A percentile compares a stretch with the other conserved stretches of the same genome.
Evolutionary conservation across 2,113 vertebrate genomes (phyloP).

Genomic region (Heliornis fulica): DNA sequence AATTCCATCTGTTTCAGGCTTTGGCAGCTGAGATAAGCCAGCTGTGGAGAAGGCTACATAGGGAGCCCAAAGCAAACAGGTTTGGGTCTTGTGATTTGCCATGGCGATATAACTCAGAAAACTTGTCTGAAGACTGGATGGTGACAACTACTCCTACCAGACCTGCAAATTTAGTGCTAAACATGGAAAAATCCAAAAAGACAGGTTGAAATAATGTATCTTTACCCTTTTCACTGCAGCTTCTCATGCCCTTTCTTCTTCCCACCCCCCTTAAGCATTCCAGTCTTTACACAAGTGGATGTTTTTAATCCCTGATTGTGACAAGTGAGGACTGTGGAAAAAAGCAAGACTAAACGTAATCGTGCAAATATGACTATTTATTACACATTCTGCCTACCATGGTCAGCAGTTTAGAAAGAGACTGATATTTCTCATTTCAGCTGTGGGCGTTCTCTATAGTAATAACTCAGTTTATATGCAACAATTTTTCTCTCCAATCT

Average conservation of each 20-base stretch:
- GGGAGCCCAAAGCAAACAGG: not conserved
- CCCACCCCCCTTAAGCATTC: not conserved
- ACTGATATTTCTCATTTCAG: not conserved
- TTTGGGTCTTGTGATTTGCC: not conserved
- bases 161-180: not conserved
- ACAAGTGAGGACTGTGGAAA: not conserved
- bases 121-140: not conserved
- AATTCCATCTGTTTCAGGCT: not conserved
- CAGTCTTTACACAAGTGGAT: not conserved
- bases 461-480: rapidly evolving
- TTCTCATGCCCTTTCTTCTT: not conserved
- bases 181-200: not conserved
- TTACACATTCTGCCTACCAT: not conserved
- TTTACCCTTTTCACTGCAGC: not conserved
- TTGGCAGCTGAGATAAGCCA: not conserved
- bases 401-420: not conserved
- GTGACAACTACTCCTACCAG: not conserved
- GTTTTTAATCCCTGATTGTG: not conserved
- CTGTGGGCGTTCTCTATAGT: not conserved
- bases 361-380: not conserved
- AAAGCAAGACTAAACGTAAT: not conserved
- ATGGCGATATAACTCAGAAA: not conserved
- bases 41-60: not conserved
- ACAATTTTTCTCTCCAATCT: not conserved
- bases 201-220: not conserved